Evolutionary conservation across 1,140 invertebrate species (phyloP).

Genomic region (Cotesia vestalis): DNA sequence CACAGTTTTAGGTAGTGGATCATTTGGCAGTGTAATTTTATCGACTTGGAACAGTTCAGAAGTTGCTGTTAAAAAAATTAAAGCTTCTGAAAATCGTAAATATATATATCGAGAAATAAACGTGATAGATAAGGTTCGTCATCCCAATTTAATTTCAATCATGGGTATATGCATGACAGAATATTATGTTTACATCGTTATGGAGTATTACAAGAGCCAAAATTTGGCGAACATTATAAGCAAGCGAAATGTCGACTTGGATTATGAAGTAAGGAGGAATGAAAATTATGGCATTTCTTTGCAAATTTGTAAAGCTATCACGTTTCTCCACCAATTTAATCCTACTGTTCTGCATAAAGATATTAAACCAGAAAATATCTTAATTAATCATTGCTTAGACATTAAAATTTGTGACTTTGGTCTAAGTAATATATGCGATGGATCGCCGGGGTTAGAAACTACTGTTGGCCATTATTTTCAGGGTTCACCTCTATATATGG

Average conservation of each 20-base stretch:
- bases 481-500: constrained; percentile 26
- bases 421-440: background rate
- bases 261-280: background rate
- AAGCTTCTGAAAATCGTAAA: background rate
- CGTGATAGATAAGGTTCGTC: background rate
- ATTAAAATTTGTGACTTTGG: constrained; percentile 31
- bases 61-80: constrained; percentile 25
- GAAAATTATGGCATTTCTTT: constrained; percentile 1
- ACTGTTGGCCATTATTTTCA: constrained; percentile 3
- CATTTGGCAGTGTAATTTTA: too few species aligned
- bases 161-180: constrained; percentile 5
- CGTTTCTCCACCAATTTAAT: constrained; percentile 12
- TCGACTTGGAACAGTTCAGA: background rate
- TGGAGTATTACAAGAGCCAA: constrained; percentile 19
- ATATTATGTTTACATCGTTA: constrained; percentile 8
- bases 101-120: constrained; percentile 15
- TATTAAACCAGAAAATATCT: constrained; percentile 30
- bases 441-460: background rate
- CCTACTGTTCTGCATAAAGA: constrained; percentile 22
- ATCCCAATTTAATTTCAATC: constrained; percentile 16
- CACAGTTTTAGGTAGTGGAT: too few species aligned
- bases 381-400: background rate
- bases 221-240: constrained; percentile 5
- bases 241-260: background rate
- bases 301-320: constrained; percentile 22